phyloP scores from a whole-genome alignment of 2,888 invertebrate genomes.

The Nebria salina region DNA sequence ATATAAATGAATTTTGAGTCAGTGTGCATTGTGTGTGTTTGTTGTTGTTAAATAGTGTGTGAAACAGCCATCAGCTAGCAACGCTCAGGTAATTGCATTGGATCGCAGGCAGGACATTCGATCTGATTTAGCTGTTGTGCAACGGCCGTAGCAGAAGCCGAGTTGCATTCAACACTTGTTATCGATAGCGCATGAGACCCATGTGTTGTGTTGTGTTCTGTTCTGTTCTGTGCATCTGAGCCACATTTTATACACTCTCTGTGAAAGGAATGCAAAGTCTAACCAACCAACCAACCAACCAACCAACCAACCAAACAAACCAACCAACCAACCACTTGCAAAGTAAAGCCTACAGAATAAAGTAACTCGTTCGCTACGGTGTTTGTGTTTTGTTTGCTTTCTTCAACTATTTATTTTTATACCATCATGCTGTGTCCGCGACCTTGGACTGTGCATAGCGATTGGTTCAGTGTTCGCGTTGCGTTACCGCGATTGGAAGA shows the following conservation, averaged over 20 bases:
- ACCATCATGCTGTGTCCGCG: constrained; percentile 8
- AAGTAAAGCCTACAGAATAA: no score
- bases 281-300: background rate
- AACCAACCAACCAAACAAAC: background rate
- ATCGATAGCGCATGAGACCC: background rate
- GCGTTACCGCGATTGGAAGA: constrained; percentile 28
- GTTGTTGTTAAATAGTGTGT: background rate
- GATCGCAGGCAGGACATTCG: background rate
- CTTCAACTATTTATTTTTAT: constrained; percentile 28
- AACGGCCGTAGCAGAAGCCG: constrained; percentile 11
- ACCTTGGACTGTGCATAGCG: constrained; percentile 14
- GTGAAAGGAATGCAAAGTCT: background rate
- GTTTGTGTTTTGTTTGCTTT: constrained; percentile 6
- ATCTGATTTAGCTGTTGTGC: background rate
- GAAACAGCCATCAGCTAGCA: background rate
- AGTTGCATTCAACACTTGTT: background rate
- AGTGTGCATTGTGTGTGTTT: background rate
- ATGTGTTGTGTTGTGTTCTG: no score
- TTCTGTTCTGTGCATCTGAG: no score
- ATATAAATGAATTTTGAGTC: background rate
- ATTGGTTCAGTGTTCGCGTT: background rate
- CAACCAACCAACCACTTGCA: background rate
- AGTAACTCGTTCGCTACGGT: background rate
- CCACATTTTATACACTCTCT: background rate
- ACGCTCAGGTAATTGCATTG: background rate